Conservation (phyloP, 2,113 vertebrate species). For the Sorex araneus region DNA sequence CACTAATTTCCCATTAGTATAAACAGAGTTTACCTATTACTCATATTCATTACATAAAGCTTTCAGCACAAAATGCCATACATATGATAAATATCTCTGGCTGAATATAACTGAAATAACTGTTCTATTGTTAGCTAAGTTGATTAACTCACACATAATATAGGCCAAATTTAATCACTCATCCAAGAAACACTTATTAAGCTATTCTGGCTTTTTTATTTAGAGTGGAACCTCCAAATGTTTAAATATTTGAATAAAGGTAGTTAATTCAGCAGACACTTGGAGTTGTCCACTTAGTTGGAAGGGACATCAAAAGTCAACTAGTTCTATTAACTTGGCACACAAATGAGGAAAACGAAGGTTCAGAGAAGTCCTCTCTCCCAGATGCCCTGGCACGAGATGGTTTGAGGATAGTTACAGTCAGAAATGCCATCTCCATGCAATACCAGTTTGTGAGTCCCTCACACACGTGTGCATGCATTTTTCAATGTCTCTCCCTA, state of each 20-base stretch:
- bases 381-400: not conserved
- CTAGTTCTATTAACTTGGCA: not conserved
- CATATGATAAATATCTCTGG: slow-evolving; percentile 10
- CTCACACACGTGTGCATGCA: too few species aligned
- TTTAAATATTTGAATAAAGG: slow-evolving; percentile 47
- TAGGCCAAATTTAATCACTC: slow-evolving; percentile 14
- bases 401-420: not conserved
- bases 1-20: slow-evolving; percentile 45
- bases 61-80: slow-evolving; percentile 2
- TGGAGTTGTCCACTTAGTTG: not conserved
- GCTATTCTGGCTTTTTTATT: not conserved
- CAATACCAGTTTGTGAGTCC: not conserved
- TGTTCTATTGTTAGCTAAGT: not conserved
- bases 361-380: not conserved
- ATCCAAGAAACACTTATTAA: slow-evolving; percentile 19
- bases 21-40: slow-evolving; percentile 49
- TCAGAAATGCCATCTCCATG: not conserved
- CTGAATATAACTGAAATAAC: slow-evolving; percentile 56
- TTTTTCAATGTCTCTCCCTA: not conserved
- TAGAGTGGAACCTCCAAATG: not conserved
- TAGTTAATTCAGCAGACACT: not conserved
- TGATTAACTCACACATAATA: slow-evolving; percentile 21
- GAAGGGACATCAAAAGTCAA: not conserved
- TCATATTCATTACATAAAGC: slow-evolving; percentile 53
- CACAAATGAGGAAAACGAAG: not conserved